These are phyloP conservation scores for Drosophila emarginata DNA, from an alignment of 2,888 invertebrate species.

Conservation along the genomic window DNA sequence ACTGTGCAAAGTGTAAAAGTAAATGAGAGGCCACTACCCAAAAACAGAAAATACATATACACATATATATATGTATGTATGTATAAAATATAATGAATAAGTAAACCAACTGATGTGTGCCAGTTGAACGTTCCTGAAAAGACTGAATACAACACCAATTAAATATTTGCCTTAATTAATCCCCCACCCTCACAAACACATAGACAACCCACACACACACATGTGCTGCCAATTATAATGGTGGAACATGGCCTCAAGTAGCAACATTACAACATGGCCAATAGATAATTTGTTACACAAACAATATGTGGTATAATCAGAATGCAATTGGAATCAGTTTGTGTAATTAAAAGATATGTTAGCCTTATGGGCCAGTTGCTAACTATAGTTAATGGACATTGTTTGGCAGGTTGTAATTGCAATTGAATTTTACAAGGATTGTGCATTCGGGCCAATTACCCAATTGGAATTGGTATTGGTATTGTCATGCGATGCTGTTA, in stretches of 20 bases:
- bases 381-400: conserved; percentile 24
- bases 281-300: neutral
- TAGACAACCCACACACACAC: too few species aligned
- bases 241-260: neutral
- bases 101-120: neutral
- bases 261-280: neutral
- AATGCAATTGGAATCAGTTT: conserved; percentile 11
- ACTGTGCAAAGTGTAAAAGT: conserved; percentile 14
- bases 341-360: conserved; percentile 44
- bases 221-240: neutral
- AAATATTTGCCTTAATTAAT: conserved; percentile 12
- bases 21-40: conserved; percentile 16
- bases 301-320: conserved; percentile 1
- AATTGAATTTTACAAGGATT: conserved; percentile 25
- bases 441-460: conserved; percentile 13
- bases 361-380: neutral
- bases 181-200: neutral
- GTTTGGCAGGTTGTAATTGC: conserved; percentile 31
- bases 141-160: conserved; percentile 2
- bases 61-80: conserved; percentile 2
- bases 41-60: neutral
- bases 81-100: conserved; percentile 36
- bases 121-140: conserved; percentile 10
- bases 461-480: conserved; percentile 32
- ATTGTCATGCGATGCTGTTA: neutral